Evolutionary conservation across 2,797 vertebrate species (phyloP).

Genomic region (Alfaro cultratus): DNA sequence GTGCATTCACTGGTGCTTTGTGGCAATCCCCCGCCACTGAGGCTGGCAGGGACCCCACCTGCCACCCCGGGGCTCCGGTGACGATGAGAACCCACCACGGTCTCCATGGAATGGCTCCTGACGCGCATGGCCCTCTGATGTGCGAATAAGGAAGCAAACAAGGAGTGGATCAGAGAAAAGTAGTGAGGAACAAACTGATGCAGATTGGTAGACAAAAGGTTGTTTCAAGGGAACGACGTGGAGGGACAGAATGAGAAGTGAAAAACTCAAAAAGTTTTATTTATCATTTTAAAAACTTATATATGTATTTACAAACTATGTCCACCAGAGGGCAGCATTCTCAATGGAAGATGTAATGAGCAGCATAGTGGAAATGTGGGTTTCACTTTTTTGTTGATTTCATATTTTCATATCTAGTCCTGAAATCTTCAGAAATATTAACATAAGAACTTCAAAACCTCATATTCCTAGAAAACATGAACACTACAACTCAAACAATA

Average conservation of each 20-base stretch:
- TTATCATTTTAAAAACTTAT: no score
- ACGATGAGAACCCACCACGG: slow-evolving; percentile 93
- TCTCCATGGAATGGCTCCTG: slow-evolving; percentile 98
- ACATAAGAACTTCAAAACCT: not conserved
- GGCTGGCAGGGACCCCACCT: slow-evolving; percentile 88
- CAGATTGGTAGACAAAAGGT: not conserved
- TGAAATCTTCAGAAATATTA: not conserved
- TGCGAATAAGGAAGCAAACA: not conserved
- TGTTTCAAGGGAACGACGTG: not conserved
- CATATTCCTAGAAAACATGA: slow-evolving; percentile 28
- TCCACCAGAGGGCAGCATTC: slow-evolving; percentile 51
- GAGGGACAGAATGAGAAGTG: not conserved
- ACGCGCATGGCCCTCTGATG: slow-evolving; percentile 93
- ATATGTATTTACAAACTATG: not conserved
- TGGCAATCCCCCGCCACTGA: slow-evolving; percentile 90
- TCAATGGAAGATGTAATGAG: slow-evolving; percentile 11
- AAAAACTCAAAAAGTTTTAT: not conserved
- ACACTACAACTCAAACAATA: slow-evolving; percentile 44
- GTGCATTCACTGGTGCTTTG: slow-evolving; percentile 91
- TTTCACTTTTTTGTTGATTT: not conserved
- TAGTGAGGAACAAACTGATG: not conserved
- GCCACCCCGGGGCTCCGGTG: slow-evolving; percentile 83
- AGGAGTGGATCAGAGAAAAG: not conserved
- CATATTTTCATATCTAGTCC: not conserved
- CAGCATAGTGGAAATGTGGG: not conserved